phyloP scores from a whole-genome alignment of 2,113 vertebrate species.

The Channa maculata region DNA sequence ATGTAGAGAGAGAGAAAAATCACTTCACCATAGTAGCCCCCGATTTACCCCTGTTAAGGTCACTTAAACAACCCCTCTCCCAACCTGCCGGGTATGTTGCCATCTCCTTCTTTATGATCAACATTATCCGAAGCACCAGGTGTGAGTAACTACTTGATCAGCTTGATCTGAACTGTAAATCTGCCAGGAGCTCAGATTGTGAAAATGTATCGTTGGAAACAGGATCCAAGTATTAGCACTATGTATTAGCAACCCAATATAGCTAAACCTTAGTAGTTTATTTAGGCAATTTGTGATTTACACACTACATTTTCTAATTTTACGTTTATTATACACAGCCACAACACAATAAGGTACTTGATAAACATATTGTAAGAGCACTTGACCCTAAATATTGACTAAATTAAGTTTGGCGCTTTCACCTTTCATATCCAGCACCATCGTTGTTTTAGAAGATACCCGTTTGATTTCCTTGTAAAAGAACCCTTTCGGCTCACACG shows the following conservation, averaged over 20 bases:
- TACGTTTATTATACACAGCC: no score
- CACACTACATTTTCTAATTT: no score
- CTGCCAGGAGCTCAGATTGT: constrained; percentile 49
- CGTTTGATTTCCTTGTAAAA: background rate
- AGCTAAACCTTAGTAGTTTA: no score
- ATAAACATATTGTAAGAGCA: no score
- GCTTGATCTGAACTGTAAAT: constrained; percentile 54
- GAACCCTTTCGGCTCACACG: background rate
- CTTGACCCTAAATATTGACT: no score
- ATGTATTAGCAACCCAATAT: background rate
- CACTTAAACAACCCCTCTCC: constrained; percentile 41
- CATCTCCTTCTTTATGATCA: constrained; percentile 39
- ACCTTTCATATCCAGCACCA: no score
- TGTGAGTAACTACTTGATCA: constrained; percentile 23
- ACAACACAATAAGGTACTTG: no score
- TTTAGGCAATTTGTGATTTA: constrained; percentile 34
- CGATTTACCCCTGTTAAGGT: constrained; percentile 54
- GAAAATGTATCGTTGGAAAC: constrained; percentile 57
- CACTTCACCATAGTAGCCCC: background rate
- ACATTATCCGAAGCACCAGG: constrained; percentile 26
- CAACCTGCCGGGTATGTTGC: constrained; percentile 12
- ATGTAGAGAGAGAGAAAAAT: constrained; percentile 11
- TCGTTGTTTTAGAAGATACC: background rate
- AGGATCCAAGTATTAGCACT: constrained; percentile 40
- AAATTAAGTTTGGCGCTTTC: no score